Evolutionary conservation across 1,140 invertebrate genomes (phyloP), one percentile per base, ranked within the genome.

Genomic region (Acarapis woodi): DNA sequence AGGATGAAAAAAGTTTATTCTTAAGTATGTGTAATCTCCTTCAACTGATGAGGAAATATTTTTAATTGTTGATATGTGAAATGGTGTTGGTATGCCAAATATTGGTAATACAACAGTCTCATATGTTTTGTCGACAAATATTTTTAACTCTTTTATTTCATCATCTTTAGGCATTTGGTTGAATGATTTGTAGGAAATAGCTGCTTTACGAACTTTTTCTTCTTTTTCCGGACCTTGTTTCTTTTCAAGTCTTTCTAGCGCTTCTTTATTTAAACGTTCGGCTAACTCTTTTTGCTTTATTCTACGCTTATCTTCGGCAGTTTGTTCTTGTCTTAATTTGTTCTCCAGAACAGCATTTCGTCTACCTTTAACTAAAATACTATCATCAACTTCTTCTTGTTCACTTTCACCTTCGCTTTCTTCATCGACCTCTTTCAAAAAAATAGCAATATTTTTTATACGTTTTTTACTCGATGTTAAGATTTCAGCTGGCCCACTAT

Each of bases 1-100:
- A 20, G 90, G 90, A 59, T 96, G 87, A 55, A 90, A 93, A 56
- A 97, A 97, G 56, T 99, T 99, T 46, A 99, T 79, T 52, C 93
- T 68, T 40, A 99, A 67, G 59, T 96, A 97, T 1, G 88, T 96
- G 53, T 94, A 96, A 55, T 97, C 88, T 24, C 93, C 93, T 60
- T 99, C 90, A 15, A 96, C 79, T 1, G 80, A 87, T 52, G 90
- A 82, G 19, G 82, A 88, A 50, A 94, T 90, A 54, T 96, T 96
- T 61, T 99, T 97, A 33, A 97, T 85, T 3, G 82, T 96, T 1
- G 85, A 87, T 54, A 97, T 97, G 53, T 99, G 90, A 55, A 93
- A 97, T 38, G 90, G 88, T 42, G 88, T 79, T 5, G 85, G 74
- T 30, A 85, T 64, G 35, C 88, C 88, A 61, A 85, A 93, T 45